Percentiles rank a stretch among this genome's conserved stretches.
Evolutionary conservation across 2,113 vertebrate genomes (phyloP).

Genomic region (Gopherus flavomarginatus): DNA sequence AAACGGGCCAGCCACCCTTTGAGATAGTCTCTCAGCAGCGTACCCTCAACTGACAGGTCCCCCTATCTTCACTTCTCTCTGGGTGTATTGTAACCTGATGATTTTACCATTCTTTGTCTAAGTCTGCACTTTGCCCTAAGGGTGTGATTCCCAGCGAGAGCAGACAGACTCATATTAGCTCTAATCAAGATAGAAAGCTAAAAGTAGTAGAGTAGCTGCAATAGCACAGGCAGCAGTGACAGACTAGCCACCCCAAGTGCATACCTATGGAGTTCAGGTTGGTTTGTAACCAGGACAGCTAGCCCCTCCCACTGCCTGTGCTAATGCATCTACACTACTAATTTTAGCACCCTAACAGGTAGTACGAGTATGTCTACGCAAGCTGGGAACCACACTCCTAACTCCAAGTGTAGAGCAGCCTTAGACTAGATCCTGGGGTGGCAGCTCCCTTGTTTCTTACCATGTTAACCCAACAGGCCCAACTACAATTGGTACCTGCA

Average conservation of each 20-base stretch:
- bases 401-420: not conserved
- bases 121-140: not conserved
- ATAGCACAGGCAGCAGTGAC: not conserved
- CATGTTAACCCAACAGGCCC: not conserved
- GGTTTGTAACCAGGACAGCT: not conserved
- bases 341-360: not conserved
- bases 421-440: not conserved
- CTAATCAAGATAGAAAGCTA: not conserved
- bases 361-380: not conserved
- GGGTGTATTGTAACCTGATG: not conserved
- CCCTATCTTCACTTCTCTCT: not conserved
- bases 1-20: not conserved
- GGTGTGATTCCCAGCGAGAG: not conserved
- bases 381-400: not conserved
- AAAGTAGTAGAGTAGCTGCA: not conserved
- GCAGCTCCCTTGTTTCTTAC: not conserved
- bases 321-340: not conserved
- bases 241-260: not conserved
- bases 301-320: not conserved
- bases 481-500: not conserved
- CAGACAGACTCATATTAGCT: not conserved
- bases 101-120: not conserved
- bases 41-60: not conserved
- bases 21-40: not conserved
- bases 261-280: not conserved